Percentiles rank a stretch among this genome's conserved stretches.
These are phyloP conservation scores for Rhyacichthys aspro DNA, from an alignment of 2,797 vertebrate genomes.

Conservation along the genomic window DNA sequence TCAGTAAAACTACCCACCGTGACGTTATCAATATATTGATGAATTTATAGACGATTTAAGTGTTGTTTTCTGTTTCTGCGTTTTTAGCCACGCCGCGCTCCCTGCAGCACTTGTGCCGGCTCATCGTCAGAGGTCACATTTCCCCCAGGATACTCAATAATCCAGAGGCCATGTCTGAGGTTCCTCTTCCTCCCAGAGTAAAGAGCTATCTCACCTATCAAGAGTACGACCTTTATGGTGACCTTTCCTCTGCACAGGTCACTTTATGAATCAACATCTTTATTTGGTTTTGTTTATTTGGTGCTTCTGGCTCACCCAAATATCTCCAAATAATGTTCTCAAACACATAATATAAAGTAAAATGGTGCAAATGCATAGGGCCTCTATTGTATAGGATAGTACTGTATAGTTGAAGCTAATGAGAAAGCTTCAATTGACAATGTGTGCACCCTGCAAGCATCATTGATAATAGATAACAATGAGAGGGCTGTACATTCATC, in stretches of 20 bases:
- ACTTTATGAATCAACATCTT: background rate
- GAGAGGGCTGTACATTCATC: too few relatives aligned
- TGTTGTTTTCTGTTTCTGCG: conserved; percentile 7
- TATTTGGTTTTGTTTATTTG: background rate
- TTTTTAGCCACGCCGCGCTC: conserved; percentile 82
- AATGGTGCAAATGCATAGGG: too few relatives aligned
- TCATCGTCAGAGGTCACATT: conserved; percentile 83
- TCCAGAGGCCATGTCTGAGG: conserved; percentile 70
- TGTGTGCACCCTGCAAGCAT: too few relatives aligned
- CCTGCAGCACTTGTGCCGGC: conserved; percentile 87
- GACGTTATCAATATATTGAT: background rate
- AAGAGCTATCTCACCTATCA: conserved; percentile 85
- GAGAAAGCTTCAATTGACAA: too few relatives aligned
- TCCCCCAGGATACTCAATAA: conserved; percentile 77
- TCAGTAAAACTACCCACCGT: conserved; percentile 75
- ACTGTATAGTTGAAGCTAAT: too few relatives aligned
- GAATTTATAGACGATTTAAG: background rate
- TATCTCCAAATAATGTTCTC: too few relatives aligned
- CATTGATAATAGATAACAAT: too few relatives aligned
- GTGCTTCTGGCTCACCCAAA: background rate
- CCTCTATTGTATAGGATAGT: too few relatives aligned
- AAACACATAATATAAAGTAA: too few relatives aligned
- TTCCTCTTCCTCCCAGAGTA: conserved; percentile 80
- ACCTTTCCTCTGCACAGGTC: conserved; percentile 30
- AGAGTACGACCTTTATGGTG: conserved; percentile 80